Evolutionary conservation across 2,797 vertebrate genomes (phyloP), one percentile per base, ranked within the genome.

Genomic region (Rhinophrynus dorsalis): DNA sequence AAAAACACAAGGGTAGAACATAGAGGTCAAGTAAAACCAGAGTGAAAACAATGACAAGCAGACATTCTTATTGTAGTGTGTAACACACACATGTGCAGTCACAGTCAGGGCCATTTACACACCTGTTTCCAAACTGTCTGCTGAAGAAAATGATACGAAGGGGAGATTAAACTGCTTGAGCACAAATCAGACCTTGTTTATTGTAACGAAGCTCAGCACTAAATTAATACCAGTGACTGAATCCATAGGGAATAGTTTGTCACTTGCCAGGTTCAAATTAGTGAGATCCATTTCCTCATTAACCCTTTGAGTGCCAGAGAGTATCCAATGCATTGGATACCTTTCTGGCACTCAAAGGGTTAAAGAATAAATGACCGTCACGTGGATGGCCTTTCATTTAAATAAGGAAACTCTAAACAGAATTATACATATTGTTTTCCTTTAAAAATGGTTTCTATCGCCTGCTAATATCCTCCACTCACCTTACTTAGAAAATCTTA

Each of bases 241-340:
- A 33, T 52, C 32, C 17, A 24, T 51, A 64, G 26, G 24, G 21
- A 44, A 66, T 40, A 8, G 20, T 40, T 35, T 38, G 10, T 24
- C 15, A 33, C 33, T 40, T 13, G 44, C 33, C 45, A 59, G 21
- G 20, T 8, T 38, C 44, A 45, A 59, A 52, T 50, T 44, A 65
- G 51, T 10, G 21, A 64, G 23, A 30, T 65, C 60, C 61, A 72
- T 65, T 64, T 67, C 17, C 52, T 57, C 35, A 67, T 57, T 57
- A 72, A 65, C n/a, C n/a, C n/a, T n/a, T n/a, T n/a, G n/a, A n/a
- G n/a, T n/a, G n/a, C n/a, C n/a, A n/a, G n/a, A n/a, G n/a, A n/a
- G n/a, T n/a, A n/a, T n/a, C n/a, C n/a, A n/a, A n/a, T n/a, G n/a
- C n/a, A n/a, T n/a, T n/a, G n/a, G n/a, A n/a, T n/a, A n/a, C n/a